phyloP scores from a whole-genome alignment of 1,140 invertebrate genomes.

The Nylanderia fulva region DNA sequence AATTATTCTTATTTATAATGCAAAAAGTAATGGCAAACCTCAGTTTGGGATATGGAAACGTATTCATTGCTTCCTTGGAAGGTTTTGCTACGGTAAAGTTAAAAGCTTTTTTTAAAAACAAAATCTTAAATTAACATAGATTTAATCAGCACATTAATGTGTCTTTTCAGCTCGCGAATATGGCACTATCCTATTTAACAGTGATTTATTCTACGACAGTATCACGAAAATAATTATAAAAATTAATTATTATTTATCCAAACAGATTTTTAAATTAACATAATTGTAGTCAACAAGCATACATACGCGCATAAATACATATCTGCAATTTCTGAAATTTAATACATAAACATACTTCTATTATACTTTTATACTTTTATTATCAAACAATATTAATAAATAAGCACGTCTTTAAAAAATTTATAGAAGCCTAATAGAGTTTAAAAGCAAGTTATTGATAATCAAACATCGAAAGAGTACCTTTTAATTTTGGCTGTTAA shows the following conservation, averaged over 20 bases:
- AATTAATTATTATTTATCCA: background rate
- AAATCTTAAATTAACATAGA: background rate
- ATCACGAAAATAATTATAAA: background rate
- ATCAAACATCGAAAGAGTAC: too few relatives aligned
- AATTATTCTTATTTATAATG: slow-evolving; percentile 20
- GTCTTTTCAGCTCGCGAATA: background rate
- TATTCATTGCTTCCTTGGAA: too few relatives aligned
- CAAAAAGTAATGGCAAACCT: background rate
- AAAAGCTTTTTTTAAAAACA: background rate
- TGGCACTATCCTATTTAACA: too few relatives aligned
- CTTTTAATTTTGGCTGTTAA: too few relatives aligned
- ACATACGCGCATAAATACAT: too few relatives aligned
- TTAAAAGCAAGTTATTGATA: too few relatives aligned
- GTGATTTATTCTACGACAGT: background rate
- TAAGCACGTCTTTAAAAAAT: background rate
- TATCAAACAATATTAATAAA: background rate
- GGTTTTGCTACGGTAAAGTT: too few relatives aligned
- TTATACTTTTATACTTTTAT: background rate
- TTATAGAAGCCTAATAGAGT: background rate
- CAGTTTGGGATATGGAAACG: background rate
- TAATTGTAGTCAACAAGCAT: too few relatives aligned
- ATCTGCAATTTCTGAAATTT: too few relatives aligned
- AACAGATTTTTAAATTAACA: background rate
- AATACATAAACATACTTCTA: too few relatives aligned
- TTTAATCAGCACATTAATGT: background rate